Evolutionary conservation across 2,888 invertebrate species (phyloP), one percentile per base, ranked within the genome.

Genomic region (Agrilus biguttatus): DNA sequence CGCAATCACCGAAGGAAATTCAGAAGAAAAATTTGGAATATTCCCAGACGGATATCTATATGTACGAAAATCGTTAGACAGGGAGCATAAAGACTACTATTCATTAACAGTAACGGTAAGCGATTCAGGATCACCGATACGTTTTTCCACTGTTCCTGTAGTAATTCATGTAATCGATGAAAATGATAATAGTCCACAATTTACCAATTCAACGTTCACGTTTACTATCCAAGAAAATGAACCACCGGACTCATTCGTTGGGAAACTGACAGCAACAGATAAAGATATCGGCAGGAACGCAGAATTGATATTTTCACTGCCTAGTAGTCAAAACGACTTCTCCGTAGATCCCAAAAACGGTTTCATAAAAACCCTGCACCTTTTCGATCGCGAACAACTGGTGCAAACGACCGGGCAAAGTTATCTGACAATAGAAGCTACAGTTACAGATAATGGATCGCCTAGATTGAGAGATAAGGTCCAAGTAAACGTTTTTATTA

Each of bases 31-130:
- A 59, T 96, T 96, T 66, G 93, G 92, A 0, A 80, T 96, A 35
- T 96, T 96, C 60, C 96, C 96, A 0, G 92, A 95, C 67, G 96
- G 96, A 1, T 85, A 77, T 58, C 65, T 96, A 28, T 96, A 89
- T 64, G 87, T 96, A 0, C 83, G 84, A 56, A 84, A 84, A 50
- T 66, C 78, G 2, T 68, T 96, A 45, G 95, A 96, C 65, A 75
- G 95, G 47, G 96, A 96, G 69, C 81, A 83, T 52, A 78, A 79
- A 53, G 92, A 93, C 63, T 90, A 92, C 63, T 96, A 91, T 67
- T 87, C 89, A 0, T 67, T 96, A 43, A 84, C 85, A 3, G 79
- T 96, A 32, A 77, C 81, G 23, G 93, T 89, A 2, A 75, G 72
- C 41, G 95, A 95, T 65, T 75, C 82, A 41, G 93, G 88, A 0